These are phyloP conservation scores for Mustela nigripes DNA, from an alignment of 2,113 vertebrate species.

Conservation along the genomic window DNA sequence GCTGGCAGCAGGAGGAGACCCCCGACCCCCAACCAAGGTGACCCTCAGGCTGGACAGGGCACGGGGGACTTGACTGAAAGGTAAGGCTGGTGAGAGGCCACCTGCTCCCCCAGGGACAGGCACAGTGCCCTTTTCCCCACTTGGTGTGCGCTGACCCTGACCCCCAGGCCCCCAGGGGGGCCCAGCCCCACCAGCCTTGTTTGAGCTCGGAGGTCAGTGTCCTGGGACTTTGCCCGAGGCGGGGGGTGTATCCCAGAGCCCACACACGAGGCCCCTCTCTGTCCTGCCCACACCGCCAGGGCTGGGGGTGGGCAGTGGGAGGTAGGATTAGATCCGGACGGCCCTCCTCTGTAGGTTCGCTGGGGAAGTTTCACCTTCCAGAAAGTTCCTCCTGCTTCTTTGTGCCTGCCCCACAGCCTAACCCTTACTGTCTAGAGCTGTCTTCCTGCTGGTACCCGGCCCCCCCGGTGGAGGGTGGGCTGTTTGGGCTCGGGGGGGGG, in stretches of 20 bases:
- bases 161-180: background rate
- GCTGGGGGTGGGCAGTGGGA: background rate
- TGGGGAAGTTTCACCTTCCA: background rate
- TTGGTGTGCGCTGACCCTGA: background rate
- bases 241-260: background rate
- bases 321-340: background rate
- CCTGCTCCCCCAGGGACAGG: background rate
- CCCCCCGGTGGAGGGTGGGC: accelerated
- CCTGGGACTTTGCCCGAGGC: constrained; percentile 41
- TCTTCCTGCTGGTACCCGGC: background rate
- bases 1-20: background rate
- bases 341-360: background rate
- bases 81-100: background rate
- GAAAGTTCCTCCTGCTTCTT: background rate
- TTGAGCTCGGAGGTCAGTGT: constrained; percentile 28
- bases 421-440: background rate
- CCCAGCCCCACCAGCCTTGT: background rate
- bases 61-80: accelerated
- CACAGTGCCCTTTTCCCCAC: background rate
- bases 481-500: accelerated
- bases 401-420: background rate
- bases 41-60: accelerated
- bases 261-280: background rate
- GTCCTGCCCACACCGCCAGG: background rate
- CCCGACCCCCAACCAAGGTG: background rate